These are phyloP conservation scores for Tichodroma muraria DNA, from an alignment of 2,113 vertebrate genomes.

Conservation along the genomic window DNA sequence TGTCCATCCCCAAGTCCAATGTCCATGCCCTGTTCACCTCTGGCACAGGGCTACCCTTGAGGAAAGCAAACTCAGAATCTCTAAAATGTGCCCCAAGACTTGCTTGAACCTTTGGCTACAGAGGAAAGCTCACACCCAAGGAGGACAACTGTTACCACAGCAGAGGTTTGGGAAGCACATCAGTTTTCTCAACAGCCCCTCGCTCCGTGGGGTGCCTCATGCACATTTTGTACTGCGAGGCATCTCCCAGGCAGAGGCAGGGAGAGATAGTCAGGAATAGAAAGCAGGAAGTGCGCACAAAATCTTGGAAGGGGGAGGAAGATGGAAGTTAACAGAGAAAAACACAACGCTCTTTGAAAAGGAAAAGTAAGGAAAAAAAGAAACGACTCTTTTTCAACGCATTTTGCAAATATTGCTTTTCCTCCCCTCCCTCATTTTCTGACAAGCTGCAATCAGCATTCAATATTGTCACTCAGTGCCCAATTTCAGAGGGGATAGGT, in stretches of 20 bases:
- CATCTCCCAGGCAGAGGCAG: background rate
- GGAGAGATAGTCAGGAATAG: background rate
- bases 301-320: background rate
- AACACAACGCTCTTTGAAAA: background rate
- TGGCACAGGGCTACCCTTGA: background rate
- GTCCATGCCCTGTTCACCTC: background rate
- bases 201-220: background rate
- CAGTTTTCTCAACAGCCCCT: background rate
- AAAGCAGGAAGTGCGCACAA: background rate
- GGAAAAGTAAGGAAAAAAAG: background rate
- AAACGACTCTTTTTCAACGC: background rate
- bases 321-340: background rate
- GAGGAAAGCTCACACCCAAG: background rate
- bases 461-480: conserved; percentile 35
- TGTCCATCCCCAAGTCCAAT: background rate
- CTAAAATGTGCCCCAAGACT: accelerated
- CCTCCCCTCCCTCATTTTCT: conserved; percentile 30
- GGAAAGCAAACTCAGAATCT: background rate
- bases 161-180: background rate
- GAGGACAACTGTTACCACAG: background rate
- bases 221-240: background rate
- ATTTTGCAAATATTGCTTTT: conserved; percentile 54
- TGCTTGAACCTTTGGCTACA: background rate
- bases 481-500: conserved; percentile 27
- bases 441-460: conserved; percentile 47